Percentiles rank a stretch among this genome's conserved stretches.
Conservation (phyloP, 2,888 invertebrate species). For the Callyntrura sp. region DNA sequence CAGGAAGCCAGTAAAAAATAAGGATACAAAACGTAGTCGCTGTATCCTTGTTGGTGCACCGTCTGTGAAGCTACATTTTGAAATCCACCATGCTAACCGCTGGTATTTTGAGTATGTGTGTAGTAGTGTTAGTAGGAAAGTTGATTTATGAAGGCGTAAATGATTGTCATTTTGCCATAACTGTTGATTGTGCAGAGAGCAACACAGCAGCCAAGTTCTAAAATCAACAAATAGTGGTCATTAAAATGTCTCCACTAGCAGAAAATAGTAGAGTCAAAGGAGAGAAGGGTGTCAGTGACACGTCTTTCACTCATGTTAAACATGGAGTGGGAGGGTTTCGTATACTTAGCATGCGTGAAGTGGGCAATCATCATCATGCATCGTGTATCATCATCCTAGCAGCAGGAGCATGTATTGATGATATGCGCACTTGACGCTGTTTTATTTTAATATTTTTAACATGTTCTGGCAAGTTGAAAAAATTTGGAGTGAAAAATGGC, state of each 20-base stretch:
- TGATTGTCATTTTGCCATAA: slow-evolving; percentile 16
- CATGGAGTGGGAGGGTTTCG: slow-evolving; percentile 67
- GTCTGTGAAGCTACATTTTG: no score
- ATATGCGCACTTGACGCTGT: slow-evolving; percentile 2
- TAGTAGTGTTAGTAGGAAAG: neutral
- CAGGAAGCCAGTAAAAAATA: neutral
- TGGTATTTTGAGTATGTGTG: neutral
- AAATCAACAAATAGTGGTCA: slow-evolving; percentile 60
- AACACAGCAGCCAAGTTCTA: slow-evolving; percentile 19
- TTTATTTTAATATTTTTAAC: slow-evolving; percentile 50
- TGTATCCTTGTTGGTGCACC: neutral
- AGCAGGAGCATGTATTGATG: neutral
- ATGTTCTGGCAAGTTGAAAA: slow-evolving; percentile 51
- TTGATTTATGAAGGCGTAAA: slow-evolving; percentile 56
- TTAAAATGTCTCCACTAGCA: slow-evolving; percentile 57
- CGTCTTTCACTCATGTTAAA: slow-evolving; percentile 58
- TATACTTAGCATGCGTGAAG: slow-evolving; percentile 57
- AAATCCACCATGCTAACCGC: neutral
- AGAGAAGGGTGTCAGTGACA: slow-evolving; percentile 73
- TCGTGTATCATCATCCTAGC: slow-evolving; percentile 44
- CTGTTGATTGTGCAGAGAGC: slow-evolving; percentile 1
- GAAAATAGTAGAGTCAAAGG: neutral
- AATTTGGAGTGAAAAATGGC: slow-evolving; percentile 76
- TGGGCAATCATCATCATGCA: slow-evolving; percentile 42
- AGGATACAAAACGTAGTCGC: neutral